Base-by-base conservation (phyloP, 1,140 invertebrate species). In the Lordiphosa mommai region DNA sequence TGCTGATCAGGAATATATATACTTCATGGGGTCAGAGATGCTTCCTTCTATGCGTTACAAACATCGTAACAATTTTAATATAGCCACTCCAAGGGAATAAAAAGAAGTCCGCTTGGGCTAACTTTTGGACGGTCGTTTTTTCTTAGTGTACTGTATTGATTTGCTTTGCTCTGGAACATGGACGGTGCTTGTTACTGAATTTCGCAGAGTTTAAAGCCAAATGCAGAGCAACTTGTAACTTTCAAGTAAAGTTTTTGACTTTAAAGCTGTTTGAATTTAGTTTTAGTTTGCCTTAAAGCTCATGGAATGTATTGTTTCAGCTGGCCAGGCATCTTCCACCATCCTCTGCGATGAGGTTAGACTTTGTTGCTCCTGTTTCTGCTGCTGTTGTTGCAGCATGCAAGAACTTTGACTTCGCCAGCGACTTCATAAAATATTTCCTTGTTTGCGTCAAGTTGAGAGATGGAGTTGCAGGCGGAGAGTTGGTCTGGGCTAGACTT, bases 391-490 rank as follows among this genome's bases (percentile, higher is more conserved):
- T 41, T 13, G 52, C 38, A 51, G 61, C 61, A 60, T 55, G 49
- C 40, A 47, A 43, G 16, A 71, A 64, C 67, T 71, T 71, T 38
- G 52, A 71, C 47, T 50, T 49, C 9, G 12, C 30, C 32, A 6
- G 8, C 20, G 32, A 68, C 33, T 63, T 61, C 29, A 61, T 50
- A 32, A 70, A 69, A 68, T 61, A 68, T 68, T 68, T 68, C 9
- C 17, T 16, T 60, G 36, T 43, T 61, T 68, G 14, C n/a, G 13
- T 30, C 16, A 68, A 52, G 50, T 47, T 51, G 58, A 41, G 40
- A 16, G 14, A n/a, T 2, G 14, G 1, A 9, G 5, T n/a, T n/a
- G n/a, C n/a, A n/a, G n/a, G n/a, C n/a, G n/a, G n/a, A n/a, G n/a
- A n/a, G n/a, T 12, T 13, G 12, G n/a, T 7, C 20, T 33, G 29